Evolutionary conservation across 2,113 vertebrate genomes (phyloP).

Genomic region (Sphyrna mokarran): DNA sequence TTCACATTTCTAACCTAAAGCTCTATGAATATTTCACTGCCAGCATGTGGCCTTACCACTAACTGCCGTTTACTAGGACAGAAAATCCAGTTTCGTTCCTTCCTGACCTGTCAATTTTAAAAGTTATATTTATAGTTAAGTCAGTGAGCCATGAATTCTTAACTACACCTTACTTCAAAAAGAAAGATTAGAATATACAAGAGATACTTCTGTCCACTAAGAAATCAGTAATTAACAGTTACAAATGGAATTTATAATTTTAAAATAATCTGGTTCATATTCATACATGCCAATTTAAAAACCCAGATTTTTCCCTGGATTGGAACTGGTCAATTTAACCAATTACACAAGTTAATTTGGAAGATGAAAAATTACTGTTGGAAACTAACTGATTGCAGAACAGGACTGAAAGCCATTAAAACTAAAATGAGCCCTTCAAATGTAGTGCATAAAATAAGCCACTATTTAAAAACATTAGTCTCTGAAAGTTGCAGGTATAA

Average conservation of each 20-base stretch:
- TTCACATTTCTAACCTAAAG: slow-evolving; percentile 16
- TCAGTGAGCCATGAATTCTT: not conserved
- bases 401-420: not conserved
- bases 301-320: not conserved
- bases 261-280: not conserved
- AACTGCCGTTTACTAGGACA: not conserved
- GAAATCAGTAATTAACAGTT: not conserved
- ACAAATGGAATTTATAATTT: not conserved
- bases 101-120: slow-evolving; percentile 36
- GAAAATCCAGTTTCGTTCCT: not conserved
- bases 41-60: slow-evolving; percentile 29
- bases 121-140: slow-evolving; percentile 20
- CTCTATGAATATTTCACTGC: slow-evolving; percentile 6
- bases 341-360: not conserved
- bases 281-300: not conserved
- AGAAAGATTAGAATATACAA: not conserved
- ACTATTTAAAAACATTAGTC: not conserved
- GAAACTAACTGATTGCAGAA: not conserved
- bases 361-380: not conserved
- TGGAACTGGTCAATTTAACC: not conserved
- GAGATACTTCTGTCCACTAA: not conserved
- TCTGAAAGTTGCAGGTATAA: not conserved
- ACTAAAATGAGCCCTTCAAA: not conserved
- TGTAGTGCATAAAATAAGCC: not conserved
- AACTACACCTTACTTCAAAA: not conserved